phyloP scores from a whole-genome alignment of 1,140 invertebrate genomes.

The Scaptomyza montana region DNA sequence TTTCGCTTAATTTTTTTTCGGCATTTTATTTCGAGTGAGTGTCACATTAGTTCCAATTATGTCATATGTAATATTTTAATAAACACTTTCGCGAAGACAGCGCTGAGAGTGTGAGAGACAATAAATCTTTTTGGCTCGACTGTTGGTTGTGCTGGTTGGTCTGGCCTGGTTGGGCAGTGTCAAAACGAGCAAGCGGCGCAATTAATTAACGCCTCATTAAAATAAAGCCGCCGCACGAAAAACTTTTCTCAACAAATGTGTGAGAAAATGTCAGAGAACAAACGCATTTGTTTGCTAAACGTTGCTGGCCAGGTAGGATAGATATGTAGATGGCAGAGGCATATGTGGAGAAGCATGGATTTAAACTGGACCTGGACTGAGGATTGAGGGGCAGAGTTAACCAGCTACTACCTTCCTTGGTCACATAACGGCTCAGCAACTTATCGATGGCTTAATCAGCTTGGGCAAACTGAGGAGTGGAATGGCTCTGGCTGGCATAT shows the following conservation, averaged over 20 bases:
- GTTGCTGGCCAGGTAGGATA: conserved; percentile 18
- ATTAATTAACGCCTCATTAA: conserved; percentile 83
- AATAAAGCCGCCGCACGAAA: conserved; percentile 54
- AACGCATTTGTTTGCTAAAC: conserved; percentile 47
- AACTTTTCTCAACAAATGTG: conserved; percentile 64
- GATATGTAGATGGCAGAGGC: not conserved
- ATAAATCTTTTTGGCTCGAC: conserved; percentile 65
- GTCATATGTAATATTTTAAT: conserved; percentile 84
- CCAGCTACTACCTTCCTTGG: not conserved
- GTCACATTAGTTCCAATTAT: conserved; percentile 83
- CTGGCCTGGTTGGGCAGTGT: conserved; percentile 36
- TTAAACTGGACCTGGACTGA: not conserved
- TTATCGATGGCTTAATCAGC: conserved; percentile 76
- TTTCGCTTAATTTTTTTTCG: conserved; percentile 20
- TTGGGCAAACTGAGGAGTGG: conserved; percentile 19
- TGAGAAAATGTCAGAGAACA: conserved; percentile 57
- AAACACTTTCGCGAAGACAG: conserved; percentile 77
- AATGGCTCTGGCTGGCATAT: conserved; percentile 54
- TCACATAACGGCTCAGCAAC: conserved; percentile 39
- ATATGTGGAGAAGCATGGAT: conserved; percentile 9
- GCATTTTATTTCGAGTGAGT: conserved; percentile 28
- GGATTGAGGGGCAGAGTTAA: not conserved
- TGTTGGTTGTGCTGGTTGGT: conserved; percentile 8
- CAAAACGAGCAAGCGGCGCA: conserved; percentile 73
- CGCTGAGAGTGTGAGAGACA: conserved; percentile 46